Evolutionary conservation across 2,113 vertebrate genomes (phyloP).

Genomic region (Sinosuthora webbiana): DNA sequence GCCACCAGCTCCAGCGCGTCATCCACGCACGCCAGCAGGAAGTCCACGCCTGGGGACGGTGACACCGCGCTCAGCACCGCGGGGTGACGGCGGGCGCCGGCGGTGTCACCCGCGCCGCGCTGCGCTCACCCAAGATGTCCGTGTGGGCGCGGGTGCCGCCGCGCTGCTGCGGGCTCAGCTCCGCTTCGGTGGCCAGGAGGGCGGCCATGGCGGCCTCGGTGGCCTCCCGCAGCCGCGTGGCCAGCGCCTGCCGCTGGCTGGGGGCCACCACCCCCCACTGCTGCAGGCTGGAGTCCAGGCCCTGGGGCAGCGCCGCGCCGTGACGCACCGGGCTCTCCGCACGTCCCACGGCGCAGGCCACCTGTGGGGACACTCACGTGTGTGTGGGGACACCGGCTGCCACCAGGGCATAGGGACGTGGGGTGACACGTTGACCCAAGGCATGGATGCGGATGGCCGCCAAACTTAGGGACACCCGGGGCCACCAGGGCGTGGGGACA

Average conservation of each 20-base stretch:
- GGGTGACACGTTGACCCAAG: background rate
- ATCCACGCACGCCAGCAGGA: constrained; percentile 12
- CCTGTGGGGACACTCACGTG: background rate
- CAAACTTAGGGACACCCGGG: background rate
- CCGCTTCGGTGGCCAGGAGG: background rate
- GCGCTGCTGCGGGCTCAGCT: constrained; percentile 18
- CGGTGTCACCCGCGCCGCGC: fast-evolving
- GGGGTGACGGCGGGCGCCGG: fast-evolving
- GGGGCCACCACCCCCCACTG: constrained; percentile 7
- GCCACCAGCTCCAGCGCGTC: constrained; percentile 29
- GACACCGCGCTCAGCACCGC: fast-evolving
- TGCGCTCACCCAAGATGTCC: background rate
- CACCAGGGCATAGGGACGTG: fast-evolving
- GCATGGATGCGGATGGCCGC: background rate
- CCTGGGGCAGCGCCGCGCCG: background rate
- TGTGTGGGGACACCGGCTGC: background rate
- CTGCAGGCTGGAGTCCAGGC: constrained; percentile 38
- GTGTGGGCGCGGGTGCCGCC: background rate
- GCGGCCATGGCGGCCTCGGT: background rate
- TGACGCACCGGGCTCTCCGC: constrained; percentile 12
- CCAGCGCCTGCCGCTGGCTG: background rate
- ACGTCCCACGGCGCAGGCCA: background rate
- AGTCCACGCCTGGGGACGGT: background rate
- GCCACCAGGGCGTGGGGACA: background rate
- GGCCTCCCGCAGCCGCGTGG: background rate